These are phyloP conservation scores for Alces alces DNA, from an alignment of 2,113 vertebrate genomes.

Conservation along the genomic window DNA sequence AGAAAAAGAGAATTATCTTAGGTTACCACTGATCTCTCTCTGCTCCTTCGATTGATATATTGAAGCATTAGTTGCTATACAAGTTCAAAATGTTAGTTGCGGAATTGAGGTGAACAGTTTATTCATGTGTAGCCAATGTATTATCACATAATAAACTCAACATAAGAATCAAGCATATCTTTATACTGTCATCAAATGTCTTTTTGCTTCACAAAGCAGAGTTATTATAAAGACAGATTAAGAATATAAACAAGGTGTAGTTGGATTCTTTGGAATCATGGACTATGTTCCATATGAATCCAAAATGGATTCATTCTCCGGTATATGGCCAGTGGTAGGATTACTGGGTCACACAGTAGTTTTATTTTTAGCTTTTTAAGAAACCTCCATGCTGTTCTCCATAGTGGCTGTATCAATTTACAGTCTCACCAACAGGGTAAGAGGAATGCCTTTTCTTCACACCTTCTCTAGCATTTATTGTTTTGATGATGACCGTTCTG, in stretches of 20 bases:
- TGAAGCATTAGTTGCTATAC: neutral
- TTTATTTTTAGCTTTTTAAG: neutral
- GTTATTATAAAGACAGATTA: neutral
- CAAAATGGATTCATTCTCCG: neutral
- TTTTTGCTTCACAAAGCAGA: conserved; percentile 8
- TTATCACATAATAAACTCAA: conserved; percentile 1
- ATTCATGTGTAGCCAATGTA: neutral
- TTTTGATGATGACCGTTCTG: neutral
- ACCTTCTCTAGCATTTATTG: neutral
- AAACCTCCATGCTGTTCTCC: neutral
- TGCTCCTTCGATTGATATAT: neutral
- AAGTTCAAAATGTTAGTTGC: neutral
- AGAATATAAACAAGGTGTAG: neutral
- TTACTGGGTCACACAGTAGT: neutral
- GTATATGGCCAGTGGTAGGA: neutral
- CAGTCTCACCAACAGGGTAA: neutral
- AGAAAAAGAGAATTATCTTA: neutral
- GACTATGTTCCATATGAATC: neutral
- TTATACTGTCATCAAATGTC: neutral
- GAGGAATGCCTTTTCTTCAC: neutral
- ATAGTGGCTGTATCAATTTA: neutral
- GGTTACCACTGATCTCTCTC: neutral
- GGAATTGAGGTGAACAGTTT: neutral
- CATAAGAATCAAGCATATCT: neutral
- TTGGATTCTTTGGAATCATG: conserved; percentile 35